A percentile compares a stretch with the other conserved stretches of the same genome.
Evolutionary conservation across 2,797 vertebrate genomes (phyloP).

Genomic region (Chaetodon trifasciatus): DNA sequence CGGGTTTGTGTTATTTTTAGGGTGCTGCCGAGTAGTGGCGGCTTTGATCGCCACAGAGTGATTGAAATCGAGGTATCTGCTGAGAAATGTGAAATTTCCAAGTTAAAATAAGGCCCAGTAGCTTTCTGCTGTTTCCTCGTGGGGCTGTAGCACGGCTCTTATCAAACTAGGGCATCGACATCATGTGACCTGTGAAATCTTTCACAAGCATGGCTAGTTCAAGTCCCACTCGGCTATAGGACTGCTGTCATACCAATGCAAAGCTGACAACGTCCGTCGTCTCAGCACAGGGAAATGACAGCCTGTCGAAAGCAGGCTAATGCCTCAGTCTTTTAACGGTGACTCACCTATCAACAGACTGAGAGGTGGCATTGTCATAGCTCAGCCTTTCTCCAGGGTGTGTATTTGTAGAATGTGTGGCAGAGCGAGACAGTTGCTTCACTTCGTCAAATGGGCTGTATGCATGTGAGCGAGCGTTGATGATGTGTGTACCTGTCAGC

Average conservation of each 20-base stretch:
- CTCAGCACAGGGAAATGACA: constrained; percentile 40
- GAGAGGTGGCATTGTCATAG: constrained; percentile 48
- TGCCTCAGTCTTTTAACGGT: constrained; percentile 45
- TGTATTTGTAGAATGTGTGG: constrained; percentile 24
- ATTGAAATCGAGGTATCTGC: constrained; percentile 58
- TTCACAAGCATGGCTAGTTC: constrained; percentile 16
- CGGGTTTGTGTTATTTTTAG: constrained; percentile 50
- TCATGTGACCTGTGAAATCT: constrained; percentile 33
- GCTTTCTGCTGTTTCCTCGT: constrained; percentile 44
- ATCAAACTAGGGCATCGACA: constrained; percentile 67
- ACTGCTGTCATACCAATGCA: constrained; percentile 16
- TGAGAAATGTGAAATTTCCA: constrained; percentile 59
- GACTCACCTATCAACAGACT: constrained; percentile 58
- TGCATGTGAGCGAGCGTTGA: constrained; percentile 10
- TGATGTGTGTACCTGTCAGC: constrained; percentile 23
- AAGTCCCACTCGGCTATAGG: constrained; percentile 8
- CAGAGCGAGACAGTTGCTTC: constrained; percentile 24
- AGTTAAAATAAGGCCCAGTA: constrained; percentile 44
- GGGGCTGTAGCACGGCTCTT: constrained; percentile 63
- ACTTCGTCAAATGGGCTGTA: constrained; percentile 12
- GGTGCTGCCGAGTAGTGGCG: background rate
- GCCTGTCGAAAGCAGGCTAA: constrained; percentile 59
- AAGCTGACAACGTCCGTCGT: constrained; percentile 28
- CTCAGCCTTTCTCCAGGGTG: constrained; percentile 36
- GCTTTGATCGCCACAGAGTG: constrained; percentile 44